Evolutionary conservation across 2,113 vertebrate species (phyloP).

Genomic region (Prolemur simus): DNA sequence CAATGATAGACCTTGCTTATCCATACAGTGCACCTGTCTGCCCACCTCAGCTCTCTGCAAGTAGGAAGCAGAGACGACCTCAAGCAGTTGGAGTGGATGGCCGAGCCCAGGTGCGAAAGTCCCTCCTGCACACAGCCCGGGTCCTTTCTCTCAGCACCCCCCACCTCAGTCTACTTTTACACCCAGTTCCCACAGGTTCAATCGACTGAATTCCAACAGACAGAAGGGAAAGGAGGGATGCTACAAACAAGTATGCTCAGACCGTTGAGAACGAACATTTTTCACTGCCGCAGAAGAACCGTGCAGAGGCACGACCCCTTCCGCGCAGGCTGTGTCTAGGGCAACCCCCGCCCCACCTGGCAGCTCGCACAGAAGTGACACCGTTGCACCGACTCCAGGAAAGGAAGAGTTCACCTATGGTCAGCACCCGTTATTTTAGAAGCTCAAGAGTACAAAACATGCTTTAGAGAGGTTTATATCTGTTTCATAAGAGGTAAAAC

Average conservation of each 20-base stretch:
- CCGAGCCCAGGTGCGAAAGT: not conserved
- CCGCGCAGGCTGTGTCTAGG: not conserved
- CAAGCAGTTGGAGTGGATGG: fast-evolving
- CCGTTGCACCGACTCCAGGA: not conserved
- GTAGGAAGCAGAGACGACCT: not conserved
- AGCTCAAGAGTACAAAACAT: not conserved
- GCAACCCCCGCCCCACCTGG: not conserved
- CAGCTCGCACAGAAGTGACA: fast-evolving
- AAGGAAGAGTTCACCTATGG: not conserved
- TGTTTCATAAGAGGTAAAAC: not conserved
- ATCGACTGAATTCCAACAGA: not conserved
- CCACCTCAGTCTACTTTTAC: not conserved
- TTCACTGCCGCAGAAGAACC: fast-evolving
- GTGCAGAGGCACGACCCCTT: not conserved
- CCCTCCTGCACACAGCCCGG: fast-evolving
- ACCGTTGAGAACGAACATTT: not conserved
- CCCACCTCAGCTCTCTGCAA: not conserved
- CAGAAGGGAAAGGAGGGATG: not conserved
- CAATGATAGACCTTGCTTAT: not conserved
- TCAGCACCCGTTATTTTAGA: not conserved
- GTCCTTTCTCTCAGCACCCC: not conserved
- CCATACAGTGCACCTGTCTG: not conserved
- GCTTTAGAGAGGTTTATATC: not conserved
- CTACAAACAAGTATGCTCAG: not conserved
- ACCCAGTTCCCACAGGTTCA: not conserved